phyloP scores from a whole-genome alignment of 2,113 vertebrate species.

The Crocuta crocuta region DNA sequence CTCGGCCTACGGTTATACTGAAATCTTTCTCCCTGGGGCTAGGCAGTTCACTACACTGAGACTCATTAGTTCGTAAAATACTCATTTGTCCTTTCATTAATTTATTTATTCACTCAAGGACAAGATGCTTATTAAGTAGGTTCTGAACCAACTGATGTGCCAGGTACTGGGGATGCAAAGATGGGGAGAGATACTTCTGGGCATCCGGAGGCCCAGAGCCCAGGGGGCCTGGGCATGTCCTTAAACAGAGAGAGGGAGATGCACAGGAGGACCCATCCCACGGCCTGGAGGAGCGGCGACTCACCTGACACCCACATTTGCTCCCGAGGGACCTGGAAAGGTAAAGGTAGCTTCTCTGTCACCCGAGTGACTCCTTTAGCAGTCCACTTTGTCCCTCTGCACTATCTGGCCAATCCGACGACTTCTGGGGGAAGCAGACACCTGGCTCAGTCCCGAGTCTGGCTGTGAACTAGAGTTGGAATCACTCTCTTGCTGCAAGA shows the following conservation, averaged over 20 bases:
- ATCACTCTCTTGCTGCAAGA: not conserved
- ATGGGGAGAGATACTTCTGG: not conserved
- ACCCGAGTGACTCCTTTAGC: not conserved
- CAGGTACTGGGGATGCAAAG: not conserved
- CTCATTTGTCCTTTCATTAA: not conserved
- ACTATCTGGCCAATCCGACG: not conserved
- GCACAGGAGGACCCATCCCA: not conserved
- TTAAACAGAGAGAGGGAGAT: not conserved
- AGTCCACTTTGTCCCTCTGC: not conserved
- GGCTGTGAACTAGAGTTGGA: not conserved
- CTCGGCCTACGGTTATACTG: not conserved
- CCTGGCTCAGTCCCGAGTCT: not conserved
- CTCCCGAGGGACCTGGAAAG: not conserved
- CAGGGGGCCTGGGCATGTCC: not conserved
- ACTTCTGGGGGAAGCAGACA: not conserved
- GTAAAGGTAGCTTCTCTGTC: not conserved
- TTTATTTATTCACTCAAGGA: not conserved
- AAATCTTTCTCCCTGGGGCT: not conserved
- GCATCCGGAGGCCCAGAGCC: not conserved
- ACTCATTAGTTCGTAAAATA: not conserved
- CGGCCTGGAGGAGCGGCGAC: not conserved
- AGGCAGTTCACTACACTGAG: not conserved
- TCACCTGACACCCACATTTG: not conserved
- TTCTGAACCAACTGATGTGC: not conserved
- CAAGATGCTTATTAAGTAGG: not conserved